phyloP scores from a whole-genome alignment of 2,113 vertebrate species.

The Amblyornis subalaris region DNA sequence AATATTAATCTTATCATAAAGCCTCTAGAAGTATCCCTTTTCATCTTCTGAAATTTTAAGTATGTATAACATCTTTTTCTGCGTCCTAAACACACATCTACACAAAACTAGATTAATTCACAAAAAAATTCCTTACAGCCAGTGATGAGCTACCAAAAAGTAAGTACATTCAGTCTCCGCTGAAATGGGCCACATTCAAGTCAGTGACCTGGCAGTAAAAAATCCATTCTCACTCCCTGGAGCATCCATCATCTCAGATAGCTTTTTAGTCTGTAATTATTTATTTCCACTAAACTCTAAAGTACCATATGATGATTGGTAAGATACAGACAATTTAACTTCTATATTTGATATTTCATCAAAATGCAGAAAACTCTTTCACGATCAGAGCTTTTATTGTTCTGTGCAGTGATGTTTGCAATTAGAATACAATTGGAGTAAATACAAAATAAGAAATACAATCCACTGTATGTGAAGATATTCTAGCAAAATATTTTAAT shows the following conservation, averaged over 20 bases:
- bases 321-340: constrained; percentile 40
- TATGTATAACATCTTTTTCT: background rate
- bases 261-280: background rate
- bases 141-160: background rate
- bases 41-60: background rate
- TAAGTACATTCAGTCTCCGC: background rate
- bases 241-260: background rate
- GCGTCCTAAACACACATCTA: background rate
- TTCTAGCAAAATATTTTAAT: background rate
- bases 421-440: background rate
- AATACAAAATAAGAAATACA: background rate
- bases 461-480: background rate
- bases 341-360: constrained; percentile 33
- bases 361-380: constrained; percentile 15
- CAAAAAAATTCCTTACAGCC: background rate
- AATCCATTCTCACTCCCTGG: background rate
- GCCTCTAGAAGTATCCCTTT: background rate
- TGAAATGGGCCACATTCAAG: background rate
- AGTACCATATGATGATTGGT: background rate
- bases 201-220: background rate
- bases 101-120: background rate
- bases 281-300: constrained; percentile 7
- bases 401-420: background rate
- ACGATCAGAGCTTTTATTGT: background rate
- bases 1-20: background rate